phyloP scores from a whole-genome alignment of 2,888 invertebrate species.

The Digitonthophagus gazella region DNA sequence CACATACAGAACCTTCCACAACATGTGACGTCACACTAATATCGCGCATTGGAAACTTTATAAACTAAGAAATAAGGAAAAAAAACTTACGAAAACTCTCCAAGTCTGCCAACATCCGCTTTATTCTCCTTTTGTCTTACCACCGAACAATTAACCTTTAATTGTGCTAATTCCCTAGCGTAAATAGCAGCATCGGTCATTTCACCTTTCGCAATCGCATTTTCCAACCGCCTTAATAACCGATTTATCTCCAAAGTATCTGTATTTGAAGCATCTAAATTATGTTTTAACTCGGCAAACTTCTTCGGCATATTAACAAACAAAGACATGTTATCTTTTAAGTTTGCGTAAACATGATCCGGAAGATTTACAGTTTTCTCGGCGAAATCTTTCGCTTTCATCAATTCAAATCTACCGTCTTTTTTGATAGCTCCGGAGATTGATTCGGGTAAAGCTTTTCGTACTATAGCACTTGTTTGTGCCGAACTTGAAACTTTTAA shows the following conservation, averaged over 20 bases:
- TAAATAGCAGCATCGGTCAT: slow-evolving; percentile 72
- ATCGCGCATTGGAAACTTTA: too few relatives aligned
- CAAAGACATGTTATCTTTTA: slow-evolving; percentile 46
- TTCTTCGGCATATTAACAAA: slow-evolving; percentile 50
- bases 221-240: slow-evolving; percentile 69
- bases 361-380: slow-evolving; percentile 40
- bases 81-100: slow-evolving; percentile 35
- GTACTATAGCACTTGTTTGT: slow-evolving; percentile 57
- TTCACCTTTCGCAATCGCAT: slow-evolving; percentile 75
- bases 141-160: slow-evolving; percentile 74
- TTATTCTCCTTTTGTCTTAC: slow-evolving; percentile 50
- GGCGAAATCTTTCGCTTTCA: slow-evolving; percentile 58
- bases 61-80: slow-evolving; percentile 4
- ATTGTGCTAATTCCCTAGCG: slow-evolving; percentile 72
- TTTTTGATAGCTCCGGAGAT: slow-evolving; percentile 40
- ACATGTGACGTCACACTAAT: too few relatives aligned
- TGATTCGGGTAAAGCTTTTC: slow-evolving; percentile 45
- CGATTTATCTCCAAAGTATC: slow-evolving; percentile 62
- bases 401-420: slow-evolving; percentile 52
- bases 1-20: too few relatives aligned
- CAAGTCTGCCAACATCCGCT: slow-evolving; percentile 18
- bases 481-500: slow-evolving; percentile 59
- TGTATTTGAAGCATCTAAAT: slow-evolving; percentile 43
- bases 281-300: slow-evolving; percentile 41
- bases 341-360: slow-evolving; percentile 54